Evolutionary conservation across 2,888 invertebrate genomes (phyloP), one percentile per base, ranked within the genome.

Genomic region (Kuschelorhynchus macadamiae): DNA sequence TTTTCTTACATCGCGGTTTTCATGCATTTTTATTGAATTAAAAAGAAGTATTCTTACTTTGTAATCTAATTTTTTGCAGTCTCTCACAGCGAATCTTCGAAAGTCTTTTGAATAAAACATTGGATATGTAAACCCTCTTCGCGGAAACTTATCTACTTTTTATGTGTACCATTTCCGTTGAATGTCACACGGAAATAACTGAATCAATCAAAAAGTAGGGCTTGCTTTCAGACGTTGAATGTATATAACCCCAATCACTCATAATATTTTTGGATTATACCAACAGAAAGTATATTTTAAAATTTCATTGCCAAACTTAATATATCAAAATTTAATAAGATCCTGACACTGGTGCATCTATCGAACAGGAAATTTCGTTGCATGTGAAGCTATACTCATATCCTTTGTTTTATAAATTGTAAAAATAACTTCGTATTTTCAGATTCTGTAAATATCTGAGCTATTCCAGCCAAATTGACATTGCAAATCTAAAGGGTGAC

Each of bases 71-170:
- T 61, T 50, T 61, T 52, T 61, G 20, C 20, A 49, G 39, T 11
- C 60, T 2, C 17, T 18, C 60, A 30, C 18, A 36, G 39, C 33
- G 49, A 41, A 50, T 41, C 41, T 42, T 52, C 39, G 56, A 52
- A 33, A 16, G 30, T 21, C 44, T 55, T 36, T 30, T 63, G 63
- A 63, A 63, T 63, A 63, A 63, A 63, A 63, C 63, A 63, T 63
- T 55, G 55, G 63, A 46, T 46, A 55, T 53, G 46, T 63, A 53
- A 33, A 52, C 61, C 55, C 25, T 41, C 18, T 44, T 33, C 42
- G 39, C 42, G 44, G 30, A 20, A 60, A n/a, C n/a, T n/a, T n/a
- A 60, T 55, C 55, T 63, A 52, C 44, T 61, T 52, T 55, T 53
- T 52, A 55, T 53, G 63, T 53, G 21, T 63, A 33, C 44, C 53